Percentiles rank a stretch among this genome's conserved stretches.
phyloP scores from a whole-genome alignment of 2,113 vertebrate genomes.

The Myotis davidii region DNA sequence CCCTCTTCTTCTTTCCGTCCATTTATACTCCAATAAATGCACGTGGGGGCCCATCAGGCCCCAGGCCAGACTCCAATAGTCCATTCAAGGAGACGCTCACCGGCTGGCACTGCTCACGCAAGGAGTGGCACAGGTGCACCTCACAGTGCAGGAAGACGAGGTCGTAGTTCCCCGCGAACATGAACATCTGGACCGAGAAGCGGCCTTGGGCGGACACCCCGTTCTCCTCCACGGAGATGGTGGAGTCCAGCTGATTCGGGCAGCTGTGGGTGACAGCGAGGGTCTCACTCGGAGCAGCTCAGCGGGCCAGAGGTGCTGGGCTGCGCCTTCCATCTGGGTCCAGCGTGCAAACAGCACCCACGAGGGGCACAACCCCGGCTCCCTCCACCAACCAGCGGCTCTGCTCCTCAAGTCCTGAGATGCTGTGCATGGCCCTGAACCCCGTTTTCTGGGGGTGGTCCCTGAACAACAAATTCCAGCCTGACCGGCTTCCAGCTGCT shows the following conservation, averaged over 20 bases:
- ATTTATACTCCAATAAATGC: not conserved
- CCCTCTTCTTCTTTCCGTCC: not conserved
- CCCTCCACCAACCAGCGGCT: not conserved
- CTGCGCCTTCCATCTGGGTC: not conserved
- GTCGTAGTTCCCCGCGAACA: slow-evolving; percentile 75
- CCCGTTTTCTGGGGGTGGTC: not conserved
- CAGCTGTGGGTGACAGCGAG: slow-evolving; percentile 53
- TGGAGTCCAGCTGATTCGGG: slow-evolving; percentile 66
- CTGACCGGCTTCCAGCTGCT: not conserved
- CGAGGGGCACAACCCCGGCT: not conserved
- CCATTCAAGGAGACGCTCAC: slow-evolving; percentile 61
- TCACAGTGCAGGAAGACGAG: slow-evolving; percentile 79
- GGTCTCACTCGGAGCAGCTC: not conserved
- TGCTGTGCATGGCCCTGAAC: too few species aligned
- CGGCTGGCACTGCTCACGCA: slow-evolving; percentile 57
- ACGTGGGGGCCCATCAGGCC: not conserved
- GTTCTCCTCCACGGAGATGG: slow-evolving; percentile 70
- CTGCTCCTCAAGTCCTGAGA: too few species aligned
- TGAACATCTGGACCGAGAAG: slow-evolving; percentile 80
- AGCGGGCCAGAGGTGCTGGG: not conserved
- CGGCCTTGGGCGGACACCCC: slow-evolving; percentile 67
- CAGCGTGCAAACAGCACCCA: not conserved
- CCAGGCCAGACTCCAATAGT: not conserved
- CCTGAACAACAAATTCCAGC: not conserved
- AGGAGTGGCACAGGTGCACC: slow-evolving; percentile 69